Conservation (phyloP, 2,888 invertebrate genomes). For the Heteropelma amictum region DNA sequence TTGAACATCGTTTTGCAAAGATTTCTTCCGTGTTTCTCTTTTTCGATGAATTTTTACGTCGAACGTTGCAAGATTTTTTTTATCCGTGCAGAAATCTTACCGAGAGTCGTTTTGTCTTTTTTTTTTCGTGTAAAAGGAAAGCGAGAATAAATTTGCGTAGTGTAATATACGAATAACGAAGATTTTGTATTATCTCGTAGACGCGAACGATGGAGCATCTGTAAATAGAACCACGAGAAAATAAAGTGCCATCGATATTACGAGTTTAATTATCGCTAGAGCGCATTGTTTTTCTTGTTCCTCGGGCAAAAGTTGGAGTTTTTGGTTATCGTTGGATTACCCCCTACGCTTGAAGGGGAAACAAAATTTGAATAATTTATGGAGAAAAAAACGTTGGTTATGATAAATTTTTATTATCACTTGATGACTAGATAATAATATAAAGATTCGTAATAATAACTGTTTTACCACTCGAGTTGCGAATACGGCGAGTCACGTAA, state of each 20-base stretch:
- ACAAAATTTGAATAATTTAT: neutral
- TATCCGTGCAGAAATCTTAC: neutral
- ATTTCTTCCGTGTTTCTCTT: constrained; percentile 25
- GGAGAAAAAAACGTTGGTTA: constrained; percentile 64
- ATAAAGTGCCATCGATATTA: constrained; percentile 75
- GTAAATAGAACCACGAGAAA: constrained; percentile 71
- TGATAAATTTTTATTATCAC: constrained; percentile 77
- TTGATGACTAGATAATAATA: constrained; percentile 77
- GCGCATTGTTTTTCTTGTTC: too few relatives aligned
- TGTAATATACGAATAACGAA: constrained; percentile 57
- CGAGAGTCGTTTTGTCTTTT: constrained; percentile 25
- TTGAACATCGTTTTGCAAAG: constrained; percentile 29
- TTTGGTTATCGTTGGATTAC: too few relatives aligned
- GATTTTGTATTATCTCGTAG: constrained; percentile 41
- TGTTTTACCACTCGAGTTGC: constrained; percentile 58
- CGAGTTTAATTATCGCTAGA: constrained; percentile 13
- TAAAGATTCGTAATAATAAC: constrained; percentile 76
- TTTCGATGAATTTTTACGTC: constrained; percentile 26
- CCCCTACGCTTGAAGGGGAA: neutral
- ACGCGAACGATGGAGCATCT: constrained; percentile 62
- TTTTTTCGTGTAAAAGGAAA: neutral
- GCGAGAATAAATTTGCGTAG: constrained; percentile 59
- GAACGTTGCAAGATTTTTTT: constrained; percentile 14
- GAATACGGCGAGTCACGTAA: constrained; percentile 53
- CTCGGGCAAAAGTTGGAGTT: too few relatives aligned